Conservation (phyloP, 2,888 invertebrate genomes). For the Rhamphomyia laevipes region DNA sequence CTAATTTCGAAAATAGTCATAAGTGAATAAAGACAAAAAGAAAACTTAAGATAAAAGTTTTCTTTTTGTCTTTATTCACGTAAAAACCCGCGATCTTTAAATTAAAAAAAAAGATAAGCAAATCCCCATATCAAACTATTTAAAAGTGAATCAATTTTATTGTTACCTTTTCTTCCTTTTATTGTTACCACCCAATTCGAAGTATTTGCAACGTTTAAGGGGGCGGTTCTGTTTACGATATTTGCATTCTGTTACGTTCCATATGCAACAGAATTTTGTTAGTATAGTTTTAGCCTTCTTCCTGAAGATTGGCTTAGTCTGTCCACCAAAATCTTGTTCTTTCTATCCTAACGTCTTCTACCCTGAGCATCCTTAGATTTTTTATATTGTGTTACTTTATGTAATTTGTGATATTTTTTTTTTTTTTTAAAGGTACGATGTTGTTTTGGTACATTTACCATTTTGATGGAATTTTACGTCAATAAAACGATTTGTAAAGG, state of each 20-base stretch:
- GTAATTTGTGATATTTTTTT: constrained; percentile 96
- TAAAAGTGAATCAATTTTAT: constrained; percentile 99
- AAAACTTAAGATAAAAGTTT: too few relatives aligned
- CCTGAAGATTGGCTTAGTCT: constrained; percentile 99
- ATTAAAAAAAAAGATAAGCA: constrained; percentile 25
- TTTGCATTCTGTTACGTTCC: constrained; percentile 98
- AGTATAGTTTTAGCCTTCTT: constrained; percentile 99
- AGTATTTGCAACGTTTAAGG: constrained; percentile 98
- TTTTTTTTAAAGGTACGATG: constrained; percentile 98
- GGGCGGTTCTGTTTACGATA: constrained; percentile 94
- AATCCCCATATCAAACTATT: constrained; percentile 30
- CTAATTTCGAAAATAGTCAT: too few relatives aligned
- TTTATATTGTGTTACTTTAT: constrained; percentile 99
- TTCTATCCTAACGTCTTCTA: constrained; percentile 96
- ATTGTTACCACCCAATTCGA: constrained; percentile 98
- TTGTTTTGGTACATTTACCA: constrained; percentile 94
- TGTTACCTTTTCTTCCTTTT: constrained; percentile 98
- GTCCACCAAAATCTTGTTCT: constrained; percentile 99
- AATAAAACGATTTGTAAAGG: background rate
- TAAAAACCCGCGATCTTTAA: constrained; percentile 7
- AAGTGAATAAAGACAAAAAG: too few relatives aligned
- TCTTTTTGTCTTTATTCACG: constrained; percentile 22
- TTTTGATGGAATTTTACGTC: constrained; percentile 11
- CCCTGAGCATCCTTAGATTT: constrained; percentile 99
- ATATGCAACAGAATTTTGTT: constrained; percentile 99